Percentiles rank a stretch among this genome's conserved stretches.
These are phyloP conservation scores for Podarcis raffonei DNA, from an alignment of 2,113 vertebrate genomes.

Conservation along the genomic window DNA sequence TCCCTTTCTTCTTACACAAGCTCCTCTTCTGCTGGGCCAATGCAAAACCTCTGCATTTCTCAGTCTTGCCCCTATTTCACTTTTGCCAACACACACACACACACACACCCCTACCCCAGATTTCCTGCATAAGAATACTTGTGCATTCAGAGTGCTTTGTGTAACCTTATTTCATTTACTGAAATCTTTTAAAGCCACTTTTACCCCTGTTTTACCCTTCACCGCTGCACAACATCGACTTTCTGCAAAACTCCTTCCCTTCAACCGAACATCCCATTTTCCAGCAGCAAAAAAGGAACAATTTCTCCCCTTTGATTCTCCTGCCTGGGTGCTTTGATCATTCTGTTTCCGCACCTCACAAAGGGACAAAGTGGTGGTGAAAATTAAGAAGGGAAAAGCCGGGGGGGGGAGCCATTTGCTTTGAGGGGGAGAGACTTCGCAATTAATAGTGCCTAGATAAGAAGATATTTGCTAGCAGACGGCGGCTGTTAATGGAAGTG, in stretches of 20 bases:
- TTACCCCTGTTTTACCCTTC: background rate
- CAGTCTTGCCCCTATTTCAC: no score
- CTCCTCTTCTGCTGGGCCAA: no score
- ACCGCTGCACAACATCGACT: no score
- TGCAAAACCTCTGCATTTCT: no score
- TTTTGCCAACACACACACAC: no score
- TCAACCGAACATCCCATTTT: background rate
- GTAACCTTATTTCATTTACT: no score
- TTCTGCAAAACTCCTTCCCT: background rate
- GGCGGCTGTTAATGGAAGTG: slow-evolving; percentile 67
- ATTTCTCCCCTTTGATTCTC: slow-evolving; percentile 45
- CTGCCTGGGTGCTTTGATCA: slow-evolving; percentile 56
- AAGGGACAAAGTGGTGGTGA: slow-evolving; percentile 36
- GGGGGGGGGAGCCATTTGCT: slow-evolving; percentile 20
- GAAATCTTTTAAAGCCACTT: background rate
- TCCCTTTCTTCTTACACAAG: no score
- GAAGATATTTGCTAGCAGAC: slow-evolving; percentile 65
- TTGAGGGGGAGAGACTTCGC: slow-evolving; percentile 61
- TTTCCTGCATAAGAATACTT: no score
- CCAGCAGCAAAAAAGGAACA: slow-evolving; percentile 1
- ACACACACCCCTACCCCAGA: no score
- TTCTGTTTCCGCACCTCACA: slow-evolving; percentile 54
- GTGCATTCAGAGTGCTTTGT: no score
- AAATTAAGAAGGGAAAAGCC: background rate
- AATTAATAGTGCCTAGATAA: slow-evolving; percentile 69